These are phyloP conservation scores for Dissostichus mawsoni DNA, from an alignment of 2,113 vertebrate genomes.

Conservation along the genomic window DNA sequence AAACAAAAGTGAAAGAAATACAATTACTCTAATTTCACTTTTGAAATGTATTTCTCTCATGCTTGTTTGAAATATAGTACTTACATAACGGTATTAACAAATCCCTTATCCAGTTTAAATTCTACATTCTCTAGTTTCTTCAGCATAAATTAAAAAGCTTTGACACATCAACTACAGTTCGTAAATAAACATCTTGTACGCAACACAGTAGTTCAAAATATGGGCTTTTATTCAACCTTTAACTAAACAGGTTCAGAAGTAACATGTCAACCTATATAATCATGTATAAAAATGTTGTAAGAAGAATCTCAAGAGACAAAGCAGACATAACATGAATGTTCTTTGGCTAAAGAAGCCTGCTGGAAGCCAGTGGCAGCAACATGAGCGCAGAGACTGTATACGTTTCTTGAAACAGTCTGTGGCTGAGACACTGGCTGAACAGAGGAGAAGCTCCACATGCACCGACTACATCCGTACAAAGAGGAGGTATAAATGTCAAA, in stretches of 20 bases:
- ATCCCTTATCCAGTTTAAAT: too few relatives aligned
- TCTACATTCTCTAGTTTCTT: too few relatives aligned
- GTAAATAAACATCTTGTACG: background rate
- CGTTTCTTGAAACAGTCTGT: background rate
- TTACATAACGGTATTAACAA: too few relatives aligned
- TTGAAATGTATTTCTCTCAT: too few relatives aligned
- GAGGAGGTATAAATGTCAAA: conserved; percentile 90
- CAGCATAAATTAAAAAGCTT: too few relatives aligned
- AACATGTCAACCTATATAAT: conserved; percentile 56
- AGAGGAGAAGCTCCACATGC: conserved; percentile 76
- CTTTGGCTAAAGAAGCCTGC: conserved; percentile 92
- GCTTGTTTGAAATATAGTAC: too few relatives aligned
- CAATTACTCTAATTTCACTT: too few relatives aligned
- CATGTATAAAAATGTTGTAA: conserved; percentile 65
- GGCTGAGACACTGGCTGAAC: conserved; percentile 85
- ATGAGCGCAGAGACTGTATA: conserved; percentile 69
- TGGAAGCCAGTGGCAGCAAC: conserved; percentile 79
- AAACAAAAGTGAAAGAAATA: too few relatives aligned
- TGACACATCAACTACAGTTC: background rate
- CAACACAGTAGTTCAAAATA: conserved; percentile 59
- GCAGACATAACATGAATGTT: conserved; percentile 82
- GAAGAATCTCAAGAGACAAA: conserved; percentile 60
- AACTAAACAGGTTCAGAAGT: conserved; percentile 67
- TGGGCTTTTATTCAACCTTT: conserved; percentile 70
- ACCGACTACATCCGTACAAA: conserved; percentile 71